Evolutionary conservation across 2,113 vertebrate genomes (phyloP), one percentile per base, ranked within the genome.

Genomic region (Eonycteris spelaea): DNA sequence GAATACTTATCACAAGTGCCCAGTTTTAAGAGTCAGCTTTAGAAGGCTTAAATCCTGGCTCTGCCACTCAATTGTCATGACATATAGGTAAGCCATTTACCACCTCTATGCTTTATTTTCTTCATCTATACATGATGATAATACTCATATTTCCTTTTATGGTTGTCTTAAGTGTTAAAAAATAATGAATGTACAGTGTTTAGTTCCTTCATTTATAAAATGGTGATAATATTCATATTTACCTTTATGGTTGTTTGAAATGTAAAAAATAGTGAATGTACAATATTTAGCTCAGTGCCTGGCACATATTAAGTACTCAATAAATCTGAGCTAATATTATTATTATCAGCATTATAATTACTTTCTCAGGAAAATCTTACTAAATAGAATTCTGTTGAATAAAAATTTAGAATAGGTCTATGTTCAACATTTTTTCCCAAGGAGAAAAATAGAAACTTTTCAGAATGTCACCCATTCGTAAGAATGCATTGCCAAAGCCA

Each of bases 401-500:
- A 74, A 90, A 96, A 95, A 68, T 71, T 71, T 61, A 97, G n/a
- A 95, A 84, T 92, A 67, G 40, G 26, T 90, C 80, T 94, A 57
- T 78, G 40, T 43, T 57, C n/a, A 40, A 94, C 30, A 74, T 92
- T 96, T 88, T 96, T 97, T 95, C 73, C 45, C 80, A 95, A 92
- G 65, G 73, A 91, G 22, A 95, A 97, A 94, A 93, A 96, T 93
- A 79, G 95, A 91, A 93, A 95, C 83, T 87, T 95, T 87, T 95
- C 70, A 96, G 89, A 86, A 92, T 92, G 35, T 92, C 59, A 95
- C 75, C 94, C 93, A 96, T 94, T 96, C 59, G 91, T 70, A 97
- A 93, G 86, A 93, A 95, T 86, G 63, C 61, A 55, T 35, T 86
- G 30, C 43, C 57, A 79, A 86, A 84, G 93, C 95, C 95, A 96